Base-by-base conservation (phyloP, 2,113 vertebrate genomes). In the Aphyosemion australe region DNA sequence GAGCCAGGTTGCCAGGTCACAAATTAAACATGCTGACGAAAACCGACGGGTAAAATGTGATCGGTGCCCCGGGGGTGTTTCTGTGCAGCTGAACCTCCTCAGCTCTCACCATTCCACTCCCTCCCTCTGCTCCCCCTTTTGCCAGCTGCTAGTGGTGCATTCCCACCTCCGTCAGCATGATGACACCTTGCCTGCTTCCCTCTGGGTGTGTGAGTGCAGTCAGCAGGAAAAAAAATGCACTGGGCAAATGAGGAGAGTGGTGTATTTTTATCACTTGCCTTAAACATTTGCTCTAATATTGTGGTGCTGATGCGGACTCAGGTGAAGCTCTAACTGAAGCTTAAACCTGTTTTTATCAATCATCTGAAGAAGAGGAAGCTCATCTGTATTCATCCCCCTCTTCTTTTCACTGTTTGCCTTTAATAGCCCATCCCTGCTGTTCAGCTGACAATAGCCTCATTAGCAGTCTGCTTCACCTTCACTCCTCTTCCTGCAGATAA, bases 1-100 rank as follows among this genome's bases (percentile, higher is more conserved):
- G 76, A 81, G 57, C 13, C 74, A 61, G 67, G 82, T 87, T 91
- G 79, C 83, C 84, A 80, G 84, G 85, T 78, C 76, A 64, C 84
- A 77, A 79, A 72, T 82, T 69, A 73, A 81, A 80, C 78, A 70
- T 64, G 70, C 69, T 76, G 83, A 83, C 18, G 31, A 83, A 69
- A 70, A 78, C 67, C 21, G 42, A 50, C 15, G 12, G 76, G 56
- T 32, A 46, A 52, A 81, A 83, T 19, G 18, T 6, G 56, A 66
- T 60, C 60, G 3, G 1, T 5, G 49, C 78, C 64, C 64, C 32
- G 1, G 82, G 74, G 81, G 64, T 54, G 69, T 83, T 70, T 74
- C 65, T 58, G 39, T 66, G 77, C 34, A 76, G 73, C 72, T 84
- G 66, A 60, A 69, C 52, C 68, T 57, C 12, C 12, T 4, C 0